phyloP scores from a whole-genome alignment of 2,888 invertebrate genomes.

The Pammene aurita region DNA sequence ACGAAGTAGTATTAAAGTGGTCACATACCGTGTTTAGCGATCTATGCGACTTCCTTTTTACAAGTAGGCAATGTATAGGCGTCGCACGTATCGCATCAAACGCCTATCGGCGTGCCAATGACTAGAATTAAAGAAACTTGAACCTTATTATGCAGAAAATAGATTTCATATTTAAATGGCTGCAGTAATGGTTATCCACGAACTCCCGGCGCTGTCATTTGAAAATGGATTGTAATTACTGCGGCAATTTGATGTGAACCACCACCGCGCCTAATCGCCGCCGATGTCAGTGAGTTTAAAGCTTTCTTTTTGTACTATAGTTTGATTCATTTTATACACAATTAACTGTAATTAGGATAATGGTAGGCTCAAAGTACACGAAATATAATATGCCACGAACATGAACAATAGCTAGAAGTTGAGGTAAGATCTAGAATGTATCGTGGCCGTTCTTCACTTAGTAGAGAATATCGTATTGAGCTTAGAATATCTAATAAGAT shows the following conservation, averaged over 20 bases:
- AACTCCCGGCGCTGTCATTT: no score
- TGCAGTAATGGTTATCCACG: background rate
- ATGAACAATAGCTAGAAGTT: constrained; percentile 23
- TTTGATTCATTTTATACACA: constrained; percentile 31
- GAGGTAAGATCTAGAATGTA: constrained; percentile 32
- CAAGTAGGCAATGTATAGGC: no score
- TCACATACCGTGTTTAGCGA: background rate
- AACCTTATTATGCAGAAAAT: no score
- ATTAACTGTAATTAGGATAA: constrained; percentile 31
- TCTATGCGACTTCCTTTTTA: background rate
- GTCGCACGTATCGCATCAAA: no score
- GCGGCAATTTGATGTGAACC: no score
- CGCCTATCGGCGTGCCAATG: no score
- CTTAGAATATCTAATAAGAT: constrained; percentile 47
- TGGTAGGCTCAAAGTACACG: constrained; percentile 37
- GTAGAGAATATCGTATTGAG: constrained; percentile 40
- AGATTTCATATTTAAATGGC: no score
- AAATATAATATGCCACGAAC: constrained; percentile 24
- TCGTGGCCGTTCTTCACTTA: constrained; percentile 35
- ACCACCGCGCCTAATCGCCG: background rate
- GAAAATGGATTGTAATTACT: no score
- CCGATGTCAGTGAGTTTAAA: background rate
- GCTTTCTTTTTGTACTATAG: constrained; percentile 3
- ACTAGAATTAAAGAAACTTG: no score
- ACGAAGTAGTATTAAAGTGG: background rate